A percentile compares a stretch with the other conserved stretches of the same genome.
phyloP scores from a whole-genome alignment of 2,797 vertebrate genomes.

The Pitangus sulphuratus region DNA sequence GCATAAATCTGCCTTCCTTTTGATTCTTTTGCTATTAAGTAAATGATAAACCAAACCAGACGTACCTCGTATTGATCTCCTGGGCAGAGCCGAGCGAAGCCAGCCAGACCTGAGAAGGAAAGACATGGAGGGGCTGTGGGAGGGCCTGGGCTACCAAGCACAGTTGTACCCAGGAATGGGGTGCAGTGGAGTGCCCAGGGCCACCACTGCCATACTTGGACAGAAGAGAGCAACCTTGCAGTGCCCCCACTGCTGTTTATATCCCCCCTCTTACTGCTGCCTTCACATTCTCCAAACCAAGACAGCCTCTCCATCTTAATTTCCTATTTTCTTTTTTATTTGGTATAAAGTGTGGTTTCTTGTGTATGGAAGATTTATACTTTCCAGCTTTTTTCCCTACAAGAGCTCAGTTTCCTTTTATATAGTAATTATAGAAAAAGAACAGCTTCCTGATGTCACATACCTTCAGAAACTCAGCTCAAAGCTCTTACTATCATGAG shows the following conservation, averaged over 20 bases:
- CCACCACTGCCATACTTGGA: fast-evolving
- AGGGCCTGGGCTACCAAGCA: fast-evolving
- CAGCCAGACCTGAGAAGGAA: conserved; percentile 78
- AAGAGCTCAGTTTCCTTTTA: background rate
- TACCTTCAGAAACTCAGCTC: background rate
- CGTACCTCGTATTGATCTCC: conserved; percentile 86
- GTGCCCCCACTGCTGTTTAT: no score
- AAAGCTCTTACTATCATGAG: background rate
- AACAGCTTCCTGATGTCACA: background rate
- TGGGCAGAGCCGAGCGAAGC: conserved; percentile 84
- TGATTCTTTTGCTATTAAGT: background rate
- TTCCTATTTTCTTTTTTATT: background rate
- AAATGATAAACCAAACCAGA: background rate
- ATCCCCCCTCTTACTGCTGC: background rate
- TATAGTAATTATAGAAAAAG: background rate
- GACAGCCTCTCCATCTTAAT: background rate
- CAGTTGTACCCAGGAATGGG: background rate
- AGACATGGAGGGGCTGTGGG: background rate
- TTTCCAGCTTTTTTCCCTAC: background rate
- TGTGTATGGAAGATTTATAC: background rate
- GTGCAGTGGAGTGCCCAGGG: background rate
- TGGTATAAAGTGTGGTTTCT: background rate
- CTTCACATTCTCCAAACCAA: background rate
- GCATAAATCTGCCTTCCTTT: background rate
- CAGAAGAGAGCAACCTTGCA: background rate